Base-by-base conservation (phyloP, 2,113 vertebrate species). In the Anoplopoma fimbria region DNA sequence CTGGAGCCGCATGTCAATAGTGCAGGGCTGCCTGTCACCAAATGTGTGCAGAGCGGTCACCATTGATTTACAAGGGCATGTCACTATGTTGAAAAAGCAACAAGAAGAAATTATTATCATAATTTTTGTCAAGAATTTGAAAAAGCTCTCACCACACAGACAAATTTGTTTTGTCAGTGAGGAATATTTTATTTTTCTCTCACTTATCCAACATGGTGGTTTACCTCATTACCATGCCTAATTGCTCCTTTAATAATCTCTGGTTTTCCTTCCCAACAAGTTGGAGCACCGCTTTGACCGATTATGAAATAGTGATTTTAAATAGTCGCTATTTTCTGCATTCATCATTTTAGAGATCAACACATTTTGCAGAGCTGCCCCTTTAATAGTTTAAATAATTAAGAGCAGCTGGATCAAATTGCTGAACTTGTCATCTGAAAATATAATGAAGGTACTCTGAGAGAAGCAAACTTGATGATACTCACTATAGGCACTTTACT, bases 1-100 rank as follows among this genome's bases (percentile, higher is more conserved):
- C 62, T 61, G 79, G 69, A 86, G 57, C 60, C 60, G 4, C 87
- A 87, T 90, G 88, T 87, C 89, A 84, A n/a, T 40, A 47, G 58
- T n/a, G 49, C 82, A 55, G 36, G 6, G 75, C 10, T 10, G 77
- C 71, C 76, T 83, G 87, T 89, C 88, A 91, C 65, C 68, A 85
- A 83, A 88, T 82, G 84, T 88, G 77, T 82, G 78, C 69, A 70
- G 65, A 82, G 64, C 4, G 3, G 80, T 77, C 55, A 55, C 62
- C 53, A 9, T 7, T 77, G 86, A 82, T 84, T 15, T 67, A 58
- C 34, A 67, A 72, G 65, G 9, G 3, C 60, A 55, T 57, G 68
- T 51, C 12, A 21, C 38, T n/a, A 36, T 69, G 36, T 27, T 80
- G 78, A 73, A 76, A 42, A 63, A 63, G 23, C 31, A 61, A 40